Evolutionary conservation across 2,888 invertebrate species (phyloP).

Genomic region (Alentia gelatinosa): DNA sequence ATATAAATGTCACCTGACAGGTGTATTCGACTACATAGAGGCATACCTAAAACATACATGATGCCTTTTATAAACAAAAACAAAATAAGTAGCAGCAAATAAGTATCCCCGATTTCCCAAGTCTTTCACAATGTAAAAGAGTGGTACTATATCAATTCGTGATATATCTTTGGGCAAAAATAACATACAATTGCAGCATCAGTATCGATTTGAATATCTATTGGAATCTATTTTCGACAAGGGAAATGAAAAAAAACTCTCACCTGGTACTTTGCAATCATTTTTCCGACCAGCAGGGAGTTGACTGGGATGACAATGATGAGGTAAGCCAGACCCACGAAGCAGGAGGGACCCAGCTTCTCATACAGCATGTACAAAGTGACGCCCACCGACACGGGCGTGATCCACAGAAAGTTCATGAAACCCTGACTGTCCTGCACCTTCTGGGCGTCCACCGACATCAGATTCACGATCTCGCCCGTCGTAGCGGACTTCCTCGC

Average conservation of each 20-base stretch:
- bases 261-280: conserved; percentile 54
- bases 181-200: no score
- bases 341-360: conserved; percentile 56
- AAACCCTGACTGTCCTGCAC: conserved; percentile 57
- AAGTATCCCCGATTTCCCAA: no score
- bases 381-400: neutral
- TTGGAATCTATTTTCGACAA: no score
- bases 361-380: conserved; percentile 59
- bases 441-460: conserved; percentile 62
- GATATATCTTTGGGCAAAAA: no score
- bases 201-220: no score
- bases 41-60: no score
- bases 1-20: no score
- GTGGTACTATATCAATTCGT: no score
- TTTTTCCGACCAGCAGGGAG: conserved; percentile 43
- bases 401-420: conserved; percentile 56
- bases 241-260: neutral
- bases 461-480: conserved; percentile 59
- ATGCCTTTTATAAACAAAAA: no score
- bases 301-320: conserved; percentile 54
- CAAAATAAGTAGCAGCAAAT: no score
- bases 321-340: conserved; percentile 57
- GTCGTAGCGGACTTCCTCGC: conserved; percentile 91
- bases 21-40: no score
- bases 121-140: no score